Evolutionary conservation across 2,888 invertebrate genomes (phyloP), one percentile per base, ranked within the genome.

Genomic region (Desoria tigrina): DNA sequence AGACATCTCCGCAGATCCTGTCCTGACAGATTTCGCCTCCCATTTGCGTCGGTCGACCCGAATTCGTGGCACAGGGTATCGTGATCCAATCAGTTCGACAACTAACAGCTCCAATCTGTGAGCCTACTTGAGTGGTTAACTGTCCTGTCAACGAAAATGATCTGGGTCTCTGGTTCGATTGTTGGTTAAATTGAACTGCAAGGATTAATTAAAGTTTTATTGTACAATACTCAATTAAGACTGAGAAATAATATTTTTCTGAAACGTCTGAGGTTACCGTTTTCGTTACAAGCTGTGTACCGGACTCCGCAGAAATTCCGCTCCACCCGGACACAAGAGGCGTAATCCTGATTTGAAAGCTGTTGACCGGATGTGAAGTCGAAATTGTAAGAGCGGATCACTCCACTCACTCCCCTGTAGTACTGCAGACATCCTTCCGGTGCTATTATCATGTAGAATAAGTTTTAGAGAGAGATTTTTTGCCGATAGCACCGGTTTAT

Each of bases 311-410:
- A 94, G 78, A 92, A 92, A 79, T 92, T 93, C 68, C 88, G 84
- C 79, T 93, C 93, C 78, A 88, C 88, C 32, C 93, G 82, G 45
- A 93, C 84, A 79, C 93, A 94, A 70, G 92, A 87, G 71, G 90
- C 89, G 79, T 94, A 94, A 79, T 93, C 92, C 79, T 93, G 92
- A 80, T 92, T 92, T 63, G 92, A 91, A 21, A 93, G 84, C 77
- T 92, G 91, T 1, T 88, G 81, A 0, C 92, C 92, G 0, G 84
- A 84, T 0, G 83, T 82, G 0, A 88, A 85, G 74, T 92, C 90
- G 78, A 89, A 94, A 81, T 94, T 94, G 80, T 90, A 94, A 2
- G 92, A 91, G 45, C 86, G 86, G 16, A 93, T 84, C 65, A 88
- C 88, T 0, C 93, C 93, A 18, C 89, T 88, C 1, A 92, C 89